Percentiles rank a stretch among this genome's conserved stretches.
Conservation (phyloP, 2,888 invertebrate species). For the Oscheius myriophilus region DNA sequence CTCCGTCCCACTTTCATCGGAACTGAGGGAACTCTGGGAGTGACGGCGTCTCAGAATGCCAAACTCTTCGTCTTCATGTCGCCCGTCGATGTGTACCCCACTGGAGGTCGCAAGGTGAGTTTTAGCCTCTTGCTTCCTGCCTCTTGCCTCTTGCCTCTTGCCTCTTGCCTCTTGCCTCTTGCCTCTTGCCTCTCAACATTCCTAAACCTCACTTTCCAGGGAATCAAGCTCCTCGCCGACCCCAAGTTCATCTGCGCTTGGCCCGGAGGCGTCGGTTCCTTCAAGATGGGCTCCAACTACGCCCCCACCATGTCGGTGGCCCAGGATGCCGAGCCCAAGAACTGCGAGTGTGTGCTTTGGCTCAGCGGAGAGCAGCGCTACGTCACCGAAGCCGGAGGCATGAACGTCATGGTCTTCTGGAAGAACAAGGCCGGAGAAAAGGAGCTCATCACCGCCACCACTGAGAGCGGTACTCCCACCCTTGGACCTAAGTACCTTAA, state of each 20-base stretch:
- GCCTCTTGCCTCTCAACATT: no score
- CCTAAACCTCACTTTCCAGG: slow-evolving; percentile 9
- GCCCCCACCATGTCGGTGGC: slow-evolving; percentile 75
- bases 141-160: no score
- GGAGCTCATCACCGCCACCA: slow-evolving; percentile 89
- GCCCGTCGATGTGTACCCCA: slow-evolving; percentile 87
- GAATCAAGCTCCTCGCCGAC: slow-evolving; percentile 82
- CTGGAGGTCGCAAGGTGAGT: neutral
- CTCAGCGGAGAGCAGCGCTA: slow-evolving; percentile 73
- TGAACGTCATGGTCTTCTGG: slow-evolving; percentile 93
- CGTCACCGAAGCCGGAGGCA: slow-evolving; percentile 96
- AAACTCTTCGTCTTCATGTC: slow-evolving; percentile 89
- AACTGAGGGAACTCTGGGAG: slow-evolving; percentile 93
- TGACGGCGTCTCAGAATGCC: slow-evolving; percentile 86
- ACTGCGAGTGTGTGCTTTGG: slow-evolving; percentile 79
- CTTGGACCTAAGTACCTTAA: neutral
- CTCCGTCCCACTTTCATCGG: slow-evolving; percentile 95
- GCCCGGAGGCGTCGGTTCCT: slow-evolving; percentile 90
- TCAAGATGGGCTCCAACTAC: slow-evolving; percentile 87
- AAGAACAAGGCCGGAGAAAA: slow-evolving; percentile 89
- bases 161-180: no score
- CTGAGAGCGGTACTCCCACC: slow-evolving; percentile 75
- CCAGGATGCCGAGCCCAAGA: slow-evolving; percentile 81
- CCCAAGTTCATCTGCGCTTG: slow-evolving; percentile 82
- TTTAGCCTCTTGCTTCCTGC: neutral